A percentile compares a stretch with the other conserved stretches of the same genome.
phyloP scores from a whole-genome alignment of 2,113 vertebrate species.

The Motacilla tschutschensis region DNA sequence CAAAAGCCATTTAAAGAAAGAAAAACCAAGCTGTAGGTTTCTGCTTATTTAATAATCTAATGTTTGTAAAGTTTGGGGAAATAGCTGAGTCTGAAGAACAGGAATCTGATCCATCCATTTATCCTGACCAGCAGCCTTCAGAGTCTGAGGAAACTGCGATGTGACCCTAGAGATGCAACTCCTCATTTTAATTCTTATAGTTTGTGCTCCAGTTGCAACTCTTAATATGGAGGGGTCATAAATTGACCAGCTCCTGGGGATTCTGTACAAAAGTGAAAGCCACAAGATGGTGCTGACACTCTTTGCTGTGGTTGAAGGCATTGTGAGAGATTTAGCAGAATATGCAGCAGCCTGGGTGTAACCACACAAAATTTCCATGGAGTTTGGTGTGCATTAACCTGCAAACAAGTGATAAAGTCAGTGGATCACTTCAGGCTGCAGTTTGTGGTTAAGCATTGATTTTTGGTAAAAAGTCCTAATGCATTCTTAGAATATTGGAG shows the following conservation, averaged over 20 bases:
- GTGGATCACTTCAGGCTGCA: not conserved
- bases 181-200: not conserved
- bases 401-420: not conserved
- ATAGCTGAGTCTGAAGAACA: not conserved
- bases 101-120: fast-evolving
- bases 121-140: not conserved
- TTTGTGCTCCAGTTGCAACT: not conserved
- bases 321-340: not conserved
- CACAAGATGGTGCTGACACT: constrained; percentile 50
- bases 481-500: fast-evolving
- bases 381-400: fast-evolving
- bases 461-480: not conserved
- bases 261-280: not conserved
- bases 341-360: too few relatives aligned
- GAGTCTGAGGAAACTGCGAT: not conserved
- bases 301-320: not conserved
- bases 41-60: not conserved
- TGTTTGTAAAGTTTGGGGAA: not conserved
- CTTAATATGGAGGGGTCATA: not conserved
- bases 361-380: not conserved
- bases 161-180: not conserved
- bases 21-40: not conserved
- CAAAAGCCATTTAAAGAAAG: not conserved
- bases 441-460: not conserved
- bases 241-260: not conserved